These are phyloP conservation scores for Anolis carolinensis DNA, from an alignment of 2,113 vertebrate species.

Conservation along the genomic window DNA sequence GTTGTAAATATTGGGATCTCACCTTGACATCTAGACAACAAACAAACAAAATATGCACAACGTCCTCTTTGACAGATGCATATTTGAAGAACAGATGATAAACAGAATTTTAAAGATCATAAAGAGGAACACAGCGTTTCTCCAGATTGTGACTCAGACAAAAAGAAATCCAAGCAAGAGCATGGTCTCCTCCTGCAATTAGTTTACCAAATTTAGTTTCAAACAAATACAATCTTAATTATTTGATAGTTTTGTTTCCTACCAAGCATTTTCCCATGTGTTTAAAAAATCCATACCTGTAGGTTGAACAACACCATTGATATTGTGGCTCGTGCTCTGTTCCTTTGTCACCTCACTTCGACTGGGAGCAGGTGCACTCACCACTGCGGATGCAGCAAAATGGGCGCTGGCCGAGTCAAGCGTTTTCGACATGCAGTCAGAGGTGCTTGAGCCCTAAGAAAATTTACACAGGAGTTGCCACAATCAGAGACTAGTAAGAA, in stretches of 20 bases:
- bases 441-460: constrained; percentile 77
- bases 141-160: neutral
- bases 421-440: constrained; percentile 87
- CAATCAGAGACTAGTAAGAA: neutral
- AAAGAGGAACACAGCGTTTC: neutral
- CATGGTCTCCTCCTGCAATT: neutral
- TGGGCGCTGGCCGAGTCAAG: constrained; percentile 92
- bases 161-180: neutral
- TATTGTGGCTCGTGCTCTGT: constrained; percentile 77
- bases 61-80: no score
- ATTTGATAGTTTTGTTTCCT: constrained; percentile 14
- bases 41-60: no score
- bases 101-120: neutral
- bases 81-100: no score
- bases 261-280: neutral
- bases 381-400: constrained; percentile 92
- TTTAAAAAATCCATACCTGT: constrained; percentile 76
- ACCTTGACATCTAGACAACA: no score
- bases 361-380: constrained; percentile 79
- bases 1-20: no score
- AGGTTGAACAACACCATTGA: constrained; percentile 86
- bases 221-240: neutral
- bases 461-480: neutral
- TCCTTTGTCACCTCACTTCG: constrained; percentile 80
- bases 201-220: neutral